A percentile compares a stretch with the other conserved stretches of the same genome.
Conservation (phyloP, 2,797 vertebrate genomes). For the Anomalospiza imberbis region DNA sequence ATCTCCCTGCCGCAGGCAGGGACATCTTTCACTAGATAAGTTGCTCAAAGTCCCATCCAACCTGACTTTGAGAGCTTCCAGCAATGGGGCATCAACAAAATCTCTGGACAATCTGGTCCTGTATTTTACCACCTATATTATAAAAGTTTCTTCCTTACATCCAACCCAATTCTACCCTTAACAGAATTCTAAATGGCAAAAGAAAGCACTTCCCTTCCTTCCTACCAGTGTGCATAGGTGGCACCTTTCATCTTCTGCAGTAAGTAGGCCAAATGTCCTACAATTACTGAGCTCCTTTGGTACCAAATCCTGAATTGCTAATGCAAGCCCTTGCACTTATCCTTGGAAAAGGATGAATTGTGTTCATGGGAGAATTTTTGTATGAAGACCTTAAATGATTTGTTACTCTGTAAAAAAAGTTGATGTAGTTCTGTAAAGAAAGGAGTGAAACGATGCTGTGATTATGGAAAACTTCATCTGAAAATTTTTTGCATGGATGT, state of each 20-base stretch:
- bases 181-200: neutral
- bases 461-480: neutral
- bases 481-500: neutral
- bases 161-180: neutral
- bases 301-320: neutral
- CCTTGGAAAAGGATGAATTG: neutral
- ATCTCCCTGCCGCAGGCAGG: rapidly evolving
- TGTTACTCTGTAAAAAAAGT: neutral
- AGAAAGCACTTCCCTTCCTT: neutral
- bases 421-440: neutral
- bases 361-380: neutral
- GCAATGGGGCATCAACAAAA: neutral
- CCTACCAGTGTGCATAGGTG: neutral
- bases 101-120: neutral
- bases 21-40: neutral
- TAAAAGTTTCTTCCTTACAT: neutral
- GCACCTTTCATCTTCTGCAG: neutral
- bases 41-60: neutral
- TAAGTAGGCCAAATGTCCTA: neutral
- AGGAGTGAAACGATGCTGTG: neutral
- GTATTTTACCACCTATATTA: neutral
- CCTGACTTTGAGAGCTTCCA: neutral
- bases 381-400: neutral
- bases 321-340: neutral
- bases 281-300: neutral